A percentile compares a stretch with the other conserved stretches of the same genome.
phyloP scores from a whole-genome alignment of 37 sponge, comb jelly and placozoan species.

The Agelas oroides region DNA sequence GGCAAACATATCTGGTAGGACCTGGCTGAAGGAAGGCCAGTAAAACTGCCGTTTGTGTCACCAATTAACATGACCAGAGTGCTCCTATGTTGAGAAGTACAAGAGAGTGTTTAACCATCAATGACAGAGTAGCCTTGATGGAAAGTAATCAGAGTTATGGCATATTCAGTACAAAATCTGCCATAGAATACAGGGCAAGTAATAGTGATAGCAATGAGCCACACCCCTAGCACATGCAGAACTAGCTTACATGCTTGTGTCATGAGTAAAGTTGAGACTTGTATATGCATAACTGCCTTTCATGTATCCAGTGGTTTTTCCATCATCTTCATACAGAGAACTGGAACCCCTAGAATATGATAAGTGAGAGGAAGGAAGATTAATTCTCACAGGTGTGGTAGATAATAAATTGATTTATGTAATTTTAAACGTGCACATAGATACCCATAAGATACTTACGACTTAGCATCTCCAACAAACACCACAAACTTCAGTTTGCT shows the following conservation, averaged over 20 bases:
- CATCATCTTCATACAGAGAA: constrained; percentile 73
- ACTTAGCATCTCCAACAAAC: constrained; percentile 44
- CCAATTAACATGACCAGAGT: not conserved
- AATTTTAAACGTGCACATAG: too few species aligned
- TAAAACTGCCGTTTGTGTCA: not conserved
- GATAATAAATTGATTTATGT: too few species aligned
- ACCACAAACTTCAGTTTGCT: constrained; percentile 41
- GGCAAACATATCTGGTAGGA: constrained; percentile 54
- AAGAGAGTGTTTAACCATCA: too few species aligned
- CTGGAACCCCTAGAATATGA: constrained; percentile 19
- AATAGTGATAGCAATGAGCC: too few species aligned
- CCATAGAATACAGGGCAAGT: too few species aligned
- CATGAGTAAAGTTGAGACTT: not conserved
- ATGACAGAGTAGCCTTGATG: too few species aligned
- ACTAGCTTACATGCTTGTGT: not conserved
- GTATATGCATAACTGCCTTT: not conserved
- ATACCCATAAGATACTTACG: constrained; percentile 5
- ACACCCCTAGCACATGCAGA: too few species aligned
- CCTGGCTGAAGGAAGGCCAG: constrained; percentile 19
- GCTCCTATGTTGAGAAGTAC: not conserved
- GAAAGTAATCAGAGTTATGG: too few species aligned
- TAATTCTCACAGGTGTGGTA: too few species aligned
- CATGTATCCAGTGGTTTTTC: constrained; percentile 44
- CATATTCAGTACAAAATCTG: too few species aligned
- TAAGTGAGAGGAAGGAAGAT: not conserved